Percentiles rank a stretch among this genome's conserved stretches.
Evolutionary conservation across 1,140 invertebrate species (phyloP).

Genomic region (Drosophila saltans): DNA sequence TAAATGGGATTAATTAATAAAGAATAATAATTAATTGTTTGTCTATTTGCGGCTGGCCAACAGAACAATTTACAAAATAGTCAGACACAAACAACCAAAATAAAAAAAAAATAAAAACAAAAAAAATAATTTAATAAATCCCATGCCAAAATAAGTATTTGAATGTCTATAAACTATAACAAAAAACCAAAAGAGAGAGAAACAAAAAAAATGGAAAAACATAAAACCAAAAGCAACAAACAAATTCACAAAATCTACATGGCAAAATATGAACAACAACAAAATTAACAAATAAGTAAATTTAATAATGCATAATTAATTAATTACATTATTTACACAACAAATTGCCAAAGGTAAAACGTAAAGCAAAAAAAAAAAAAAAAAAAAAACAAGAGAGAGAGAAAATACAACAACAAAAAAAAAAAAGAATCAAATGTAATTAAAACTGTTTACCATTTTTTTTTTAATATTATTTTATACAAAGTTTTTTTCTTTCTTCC

Average conservation of each 20-base stretch:
- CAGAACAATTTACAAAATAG: slow-evolving; percentile 23
- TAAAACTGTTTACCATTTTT: neutral
- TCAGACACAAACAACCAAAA: neutral
- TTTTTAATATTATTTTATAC: neutral
- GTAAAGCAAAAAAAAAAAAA: neutral
- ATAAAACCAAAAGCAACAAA: slow-evolving; percentile 4
- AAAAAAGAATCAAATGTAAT: neutral
- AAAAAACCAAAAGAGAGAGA: slow-evolving; percentile 10
- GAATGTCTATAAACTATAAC: slow-evolving; percentile 48
- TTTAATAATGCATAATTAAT: slow-evolving; percentile 31
- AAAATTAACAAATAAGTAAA: slow-evolving; percentile 14
- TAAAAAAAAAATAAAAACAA: slow-evolving; percentile 3
- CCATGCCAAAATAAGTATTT: slow-evolving; percentile 40
- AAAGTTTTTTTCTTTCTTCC: no score
- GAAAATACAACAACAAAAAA: neutral
- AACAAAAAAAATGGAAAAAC: slow-evolving; percentile 34
- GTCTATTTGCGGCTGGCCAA: slow-evolving; percentile 61
- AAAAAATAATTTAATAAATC: neutral
- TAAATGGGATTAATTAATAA: slow-evolving; percentile 56
- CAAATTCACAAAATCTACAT: slow-evolving; percentile 39
- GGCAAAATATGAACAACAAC: slow-evolving; percentile 19
- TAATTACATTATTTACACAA: slow-evolving; percentile 12
- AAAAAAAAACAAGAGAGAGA: neutral
- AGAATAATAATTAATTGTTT: slow-evolving; percentile 74
- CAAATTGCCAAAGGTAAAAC: slow-evolving; percentile 11